Base-by-base conservation (phyloP, 2,113 vertebrate species). In the Haemorhous mexicanus region DNA sequence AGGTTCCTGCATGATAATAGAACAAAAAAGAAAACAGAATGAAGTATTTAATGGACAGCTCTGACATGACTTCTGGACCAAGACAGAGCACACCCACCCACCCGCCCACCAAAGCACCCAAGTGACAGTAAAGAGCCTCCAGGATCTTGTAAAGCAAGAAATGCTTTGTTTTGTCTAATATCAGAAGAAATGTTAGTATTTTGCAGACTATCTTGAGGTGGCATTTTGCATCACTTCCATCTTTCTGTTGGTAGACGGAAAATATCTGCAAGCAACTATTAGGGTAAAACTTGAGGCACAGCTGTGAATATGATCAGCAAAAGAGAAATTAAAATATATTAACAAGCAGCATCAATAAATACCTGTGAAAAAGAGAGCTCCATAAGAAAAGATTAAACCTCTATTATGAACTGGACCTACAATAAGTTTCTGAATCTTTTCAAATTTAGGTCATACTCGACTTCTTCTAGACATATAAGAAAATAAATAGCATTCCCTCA, bases 21-120 rank as follows among this genome's bases (percentile, higher is more conserved):
- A 78, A 55, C 4, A 4, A 46, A 73, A 76, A 30, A 32, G 18
- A 37, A 62, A 61, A 23, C 8, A 69, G 20, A 72, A 83, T 35
- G 1, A 37, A 55, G 5, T 19, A 41, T n/a, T 28, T 13, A 35
- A 58, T 12, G 14, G n/a, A 56, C 49, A 68, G 35, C 22, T 55
- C 30, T 44, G 43, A 49, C 5, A 44, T 1, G 1, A 75, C 3
- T 92, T 66, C 32, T 62, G 37, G n/a, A 88, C 30, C 50, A 67
- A 67, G 77, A 22, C 11, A 50, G 20, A 73, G n/a, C 3, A 66
- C 21, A 13, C 27, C 52, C 13, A 16, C n/a, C 17, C n/a, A 24
- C 4, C 32, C 15, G 21, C 37, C 39, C 39, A n/a, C n/a, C 11
- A 59, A 27, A 7, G 3, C 1, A 0, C 2, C 7, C 11, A 20